Conservation (phyloP, 1,140 invertebrate species). For the Atta texana region DNA sequence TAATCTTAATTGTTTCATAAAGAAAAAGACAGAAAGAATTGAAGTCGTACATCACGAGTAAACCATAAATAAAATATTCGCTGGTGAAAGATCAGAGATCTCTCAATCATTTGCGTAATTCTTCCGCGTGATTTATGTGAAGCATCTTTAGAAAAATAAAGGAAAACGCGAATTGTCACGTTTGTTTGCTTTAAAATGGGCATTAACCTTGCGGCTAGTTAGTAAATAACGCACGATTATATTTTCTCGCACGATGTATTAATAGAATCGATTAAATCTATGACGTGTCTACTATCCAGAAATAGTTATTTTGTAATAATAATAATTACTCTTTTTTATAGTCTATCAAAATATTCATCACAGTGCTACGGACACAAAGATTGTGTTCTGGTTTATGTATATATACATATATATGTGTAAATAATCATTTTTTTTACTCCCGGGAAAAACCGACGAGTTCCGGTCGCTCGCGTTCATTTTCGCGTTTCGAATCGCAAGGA, state of each 20-base stretch:
- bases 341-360: conserved; percentile 86
- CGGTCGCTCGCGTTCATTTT: conserved; percentile 64
- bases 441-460: conserved; percentile 65
- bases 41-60: neutral
- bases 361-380: conserved; percentile 86
- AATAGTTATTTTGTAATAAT: conserved; percentile 83
- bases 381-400: conserved; percentile 82
- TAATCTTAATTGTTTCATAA: neutral
- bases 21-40: neutral
- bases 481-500: conserved; percentile 30
- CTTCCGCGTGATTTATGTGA: neutral
- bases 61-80: neutral
- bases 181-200: conserved; percentile 56
- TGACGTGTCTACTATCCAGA: conserved; percentile 81
- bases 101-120: conserved; percentile 18
- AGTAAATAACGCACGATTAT: conserved; percentile 80
- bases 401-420: conserved; percentile 76
- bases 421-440: conserved; percentile 76
- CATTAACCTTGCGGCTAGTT: conserved; percentile 63
- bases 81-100: neutral
- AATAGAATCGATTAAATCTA: conserved; percentile 78
- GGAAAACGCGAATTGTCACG: conserved; percentile 50
- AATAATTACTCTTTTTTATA: conserved; percentile 75
- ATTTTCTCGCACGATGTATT: conserved; percentile 77
- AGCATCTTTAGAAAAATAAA: conserved; percentile 68